These are phyloP conservation scores for cattle (Bos taurus) DNA, from an alignment of 2,113 vertebrate genomes.

Conservation along the genomic window DNA sequence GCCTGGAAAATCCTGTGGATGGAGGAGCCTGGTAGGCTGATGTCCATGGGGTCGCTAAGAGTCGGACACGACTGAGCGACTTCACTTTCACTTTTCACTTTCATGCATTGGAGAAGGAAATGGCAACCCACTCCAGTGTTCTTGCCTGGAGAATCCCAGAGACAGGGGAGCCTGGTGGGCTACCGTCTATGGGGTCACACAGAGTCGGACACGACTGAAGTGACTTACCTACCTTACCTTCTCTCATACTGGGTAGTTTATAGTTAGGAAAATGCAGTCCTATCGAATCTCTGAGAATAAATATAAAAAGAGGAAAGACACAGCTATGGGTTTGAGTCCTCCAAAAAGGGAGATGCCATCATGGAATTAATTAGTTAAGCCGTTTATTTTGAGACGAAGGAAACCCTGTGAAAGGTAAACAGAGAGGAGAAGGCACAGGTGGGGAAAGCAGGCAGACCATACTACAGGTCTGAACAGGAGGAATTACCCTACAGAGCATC, in stretches of 20 bases:
- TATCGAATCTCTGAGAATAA: neutral
- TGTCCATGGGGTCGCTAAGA: too few species aligned
- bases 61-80: too few species aligned
- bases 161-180: too few species aligned
- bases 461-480: accelerated
- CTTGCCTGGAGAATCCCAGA: too few species aligned
- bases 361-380: neutral
- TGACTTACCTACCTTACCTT: neutral
- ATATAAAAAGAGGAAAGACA: neutral
- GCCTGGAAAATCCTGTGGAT: too few species aligned
- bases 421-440: neutral
- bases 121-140: too few species aligned
- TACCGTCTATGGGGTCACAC: too few species aligned
- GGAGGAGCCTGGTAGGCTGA: too few species aligned
- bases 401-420: too few species aligned
- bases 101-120: too few species aligned
- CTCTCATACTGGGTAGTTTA: neutral
- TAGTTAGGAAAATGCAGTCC: neutral
- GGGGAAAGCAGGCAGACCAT: accelerated
- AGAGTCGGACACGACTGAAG: too few species aligned
- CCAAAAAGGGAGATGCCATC: neutral
- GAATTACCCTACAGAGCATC: accelerated
- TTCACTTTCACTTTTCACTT: too few species aligned
- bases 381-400: neutral
- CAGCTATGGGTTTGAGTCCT: neutral